Percentiles rank a stretch among this genome's conserved stretches.
phyloP scores from a whole-genome alignment of 2,797 vertebrate genomes.

The Novumbra hubbsi region DNA sequence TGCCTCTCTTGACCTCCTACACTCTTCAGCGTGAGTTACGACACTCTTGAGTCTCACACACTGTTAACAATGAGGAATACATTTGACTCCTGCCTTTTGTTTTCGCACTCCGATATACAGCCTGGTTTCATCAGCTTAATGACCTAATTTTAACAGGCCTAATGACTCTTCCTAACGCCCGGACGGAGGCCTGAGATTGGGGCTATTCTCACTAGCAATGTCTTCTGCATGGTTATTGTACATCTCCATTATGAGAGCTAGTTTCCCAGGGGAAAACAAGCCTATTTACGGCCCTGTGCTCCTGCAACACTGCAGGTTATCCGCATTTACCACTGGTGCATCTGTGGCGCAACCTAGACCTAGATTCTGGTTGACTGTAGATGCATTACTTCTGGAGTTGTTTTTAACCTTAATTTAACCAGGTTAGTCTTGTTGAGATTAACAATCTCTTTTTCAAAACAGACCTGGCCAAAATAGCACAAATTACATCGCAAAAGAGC shows the following conservation, averaged over 20 bases:
- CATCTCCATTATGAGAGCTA: slow-evolving; percentile 66
- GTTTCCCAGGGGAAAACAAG: slow-evolving; percentile 55
- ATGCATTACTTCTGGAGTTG: background rate
- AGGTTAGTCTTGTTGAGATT: too few relatives aligned
- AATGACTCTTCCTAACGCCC: slow-evolving; percentile 77
- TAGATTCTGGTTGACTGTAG: background rate
- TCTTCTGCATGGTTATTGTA: slow-evolving; percentile 62
- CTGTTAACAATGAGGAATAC: slow-evolving; percentile 53
- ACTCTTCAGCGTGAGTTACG: slow-evolving; percentile 48
- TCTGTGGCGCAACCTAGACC: background rate
- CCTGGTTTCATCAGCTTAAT: slow-evolving; percentile 76
- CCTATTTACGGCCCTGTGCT: slow-evolving; percentile 54
- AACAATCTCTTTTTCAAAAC: too few relatives aligned
- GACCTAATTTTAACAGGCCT: slow-evolving; percentile 74
- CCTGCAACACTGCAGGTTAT: slow-evolving; percentile 41
- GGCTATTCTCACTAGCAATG: slow-evolving; percentile 59
- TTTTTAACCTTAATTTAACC: too few relatives aligned
- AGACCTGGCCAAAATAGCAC: too few relatives aligned
- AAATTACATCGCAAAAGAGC: too few relatives aligned
- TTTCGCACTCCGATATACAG: slow-evolving; percentile 65
- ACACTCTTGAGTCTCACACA: slow-evolving; percentile 43
- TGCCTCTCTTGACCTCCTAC: slow-evolving; percentile 21
- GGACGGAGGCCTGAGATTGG: slow-evolving; percentile 64
- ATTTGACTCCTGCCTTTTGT: slow-evolving; percentile 49
- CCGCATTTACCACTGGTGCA: slow-evolving; percentile 21